These are phyloP conservation scores for Aphelenchoides fujianensis DNA, from an alignment of 1,140 invertebrate genomes.

Conservation along the genomic window DNA sequence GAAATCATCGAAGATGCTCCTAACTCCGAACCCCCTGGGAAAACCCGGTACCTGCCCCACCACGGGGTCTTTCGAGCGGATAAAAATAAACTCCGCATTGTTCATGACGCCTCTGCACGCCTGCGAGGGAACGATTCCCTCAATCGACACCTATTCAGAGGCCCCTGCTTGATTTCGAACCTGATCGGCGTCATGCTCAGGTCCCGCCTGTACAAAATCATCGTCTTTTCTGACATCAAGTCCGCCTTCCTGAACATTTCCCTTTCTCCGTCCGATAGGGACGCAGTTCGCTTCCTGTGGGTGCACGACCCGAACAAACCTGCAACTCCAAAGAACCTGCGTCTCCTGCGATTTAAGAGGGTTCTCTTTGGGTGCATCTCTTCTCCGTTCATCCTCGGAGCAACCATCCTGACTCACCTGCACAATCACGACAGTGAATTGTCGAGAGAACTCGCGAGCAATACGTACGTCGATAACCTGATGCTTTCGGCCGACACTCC, in stretches of 20 bases:
- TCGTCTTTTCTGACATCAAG: background rate
- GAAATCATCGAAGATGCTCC: background rate
- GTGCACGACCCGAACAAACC: background rate
- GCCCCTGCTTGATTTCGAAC: background rate
- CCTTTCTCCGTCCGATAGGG: background rate
- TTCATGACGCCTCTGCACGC: background rate
- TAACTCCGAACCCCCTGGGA: background rate
- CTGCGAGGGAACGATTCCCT: background rate
- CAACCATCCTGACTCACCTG: background rate
- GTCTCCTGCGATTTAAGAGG: background rate
- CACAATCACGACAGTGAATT: background rate
- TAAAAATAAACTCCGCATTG: background rate
- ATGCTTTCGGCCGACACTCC: background rate
- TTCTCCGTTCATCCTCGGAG: background rate
- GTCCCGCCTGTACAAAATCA: background rate
- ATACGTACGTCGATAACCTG: constrained; percentile 5
- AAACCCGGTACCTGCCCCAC: background rate
- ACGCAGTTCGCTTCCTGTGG: background rate
- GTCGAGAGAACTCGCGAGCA: background rate
- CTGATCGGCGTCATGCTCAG: background rate
- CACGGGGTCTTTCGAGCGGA: background rate
- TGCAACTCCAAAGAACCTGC: background rate
- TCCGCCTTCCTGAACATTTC: background rate
- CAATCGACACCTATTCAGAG: background rate
- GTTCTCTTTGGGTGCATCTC: background rate